Conservation (phyloP, 2,888 invertebrate genomes). For the Plagodis dolabraria region DNA sequence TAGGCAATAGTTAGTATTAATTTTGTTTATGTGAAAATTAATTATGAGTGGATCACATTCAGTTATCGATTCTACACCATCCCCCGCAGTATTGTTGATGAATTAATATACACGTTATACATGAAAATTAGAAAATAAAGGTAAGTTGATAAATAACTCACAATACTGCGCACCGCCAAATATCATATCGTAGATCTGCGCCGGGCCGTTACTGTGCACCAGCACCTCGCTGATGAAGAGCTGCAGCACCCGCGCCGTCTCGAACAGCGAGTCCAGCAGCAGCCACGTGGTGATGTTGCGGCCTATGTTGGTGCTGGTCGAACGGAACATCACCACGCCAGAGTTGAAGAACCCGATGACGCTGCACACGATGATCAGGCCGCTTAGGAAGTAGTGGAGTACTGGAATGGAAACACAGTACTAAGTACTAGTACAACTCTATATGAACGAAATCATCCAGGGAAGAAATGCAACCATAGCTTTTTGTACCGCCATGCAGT, state of each 20-base stretch:
- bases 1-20: no score
- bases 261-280: slow-evolving; percentile 73
- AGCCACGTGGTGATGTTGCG: slow-evolving; percentile 73
- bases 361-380: slow-evolving; percentile 65
- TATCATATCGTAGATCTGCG: slow-evolving; percentile 69
- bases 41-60: no score
- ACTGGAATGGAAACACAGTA: slow-evolving; percentile 46
- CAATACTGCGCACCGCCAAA: slow-evolving; percentile 72
- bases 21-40: no score
- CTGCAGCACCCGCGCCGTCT: slow-evolving; percentile 72
- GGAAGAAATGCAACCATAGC: no score
- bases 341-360: slow-evolving; percentile 74
- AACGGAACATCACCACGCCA: slow-evolving; percentile 64
- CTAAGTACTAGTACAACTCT: no score
- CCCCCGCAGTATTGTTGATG: no score
- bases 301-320: slow-evolving; percentile 53
- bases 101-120: no score
- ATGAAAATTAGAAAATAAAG: slow-evolving; percentile 7
- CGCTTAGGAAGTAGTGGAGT: slow-evolving; percentile 71
- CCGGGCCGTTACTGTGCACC: slow-evolving; percentile 60
- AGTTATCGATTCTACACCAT: no score
- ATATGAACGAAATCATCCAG: no score
- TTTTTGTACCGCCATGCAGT: no score
- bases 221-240: slow-evolving; percentile 71
- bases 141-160: slow-evolving; percentile 48